phyloP scores from a whole-genome alignment of 1,140 invertebrate species.

The Carcinoscorpius rotundicauda region DNA sequence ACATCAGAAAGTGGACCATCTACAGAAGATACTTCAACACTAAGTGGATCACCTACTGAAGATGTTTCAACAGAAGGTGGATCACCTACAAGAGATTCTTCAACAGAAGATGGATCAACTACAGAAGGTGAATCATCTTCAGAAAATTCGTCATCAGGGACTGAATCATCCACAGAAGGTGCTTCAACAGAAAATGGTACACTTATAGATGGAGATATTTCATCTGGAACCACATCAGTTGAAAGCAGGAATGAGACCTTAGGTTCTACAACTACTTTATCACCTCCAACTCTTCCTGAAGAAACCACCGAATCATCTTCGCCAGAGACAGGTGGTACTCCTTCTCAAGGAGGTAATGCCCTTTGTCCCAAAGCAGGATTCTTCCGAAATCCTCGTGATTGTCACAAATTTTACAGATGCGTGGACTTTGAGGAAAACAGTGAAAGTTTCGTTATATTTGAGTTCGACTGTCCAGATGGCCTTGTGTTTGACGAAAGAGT shows the following conservation, averaged over 20 bases:
- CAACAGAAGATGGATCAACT: conserved; percentile 3
- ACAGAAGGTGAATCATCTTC: conserved; percentile 3
- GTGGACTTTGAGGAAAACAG: conserved; percentile 35
- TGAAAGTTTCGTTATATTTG: conserved; percentile 38
- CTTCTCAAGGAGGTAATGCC: background rate
- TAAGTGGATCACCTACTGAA: background rate
- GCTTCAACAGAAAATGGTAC: background rate
- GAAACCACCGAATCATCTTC: background rate
- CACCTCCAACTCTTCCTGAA: no score
- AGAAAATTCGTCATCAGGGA: conserved; percentile 3
- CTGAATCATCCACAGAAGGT: background rate
- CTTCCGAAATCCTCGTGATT: conserved; percentile 47
- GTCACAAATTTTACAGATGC: conserved; percentile 40
- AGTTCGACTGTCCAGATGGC: conserved; percentile 33
- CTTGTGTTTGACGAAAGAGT: conserved; percentile 34
- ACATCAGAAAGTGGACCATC: background rate
- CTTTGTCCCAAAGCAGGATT: conserved; percentile 47
- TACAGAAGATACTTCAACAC: background rate
- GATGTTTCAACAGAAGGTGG: background rate
- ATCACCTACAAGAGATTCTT: background rate
- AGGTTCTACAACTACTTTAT: no score
- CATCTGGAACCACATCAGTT: background rate
- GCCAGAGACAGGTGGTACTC: conserved; percentile 1
- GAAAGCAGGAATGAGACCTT: no score
- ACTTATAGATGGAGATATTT: background rate